These are phyloP conservation scores for Scaeva pyrastri DNA, from an alignment of 2,888 invertebrate genomes.

Conservation along the genomic window DNA sequence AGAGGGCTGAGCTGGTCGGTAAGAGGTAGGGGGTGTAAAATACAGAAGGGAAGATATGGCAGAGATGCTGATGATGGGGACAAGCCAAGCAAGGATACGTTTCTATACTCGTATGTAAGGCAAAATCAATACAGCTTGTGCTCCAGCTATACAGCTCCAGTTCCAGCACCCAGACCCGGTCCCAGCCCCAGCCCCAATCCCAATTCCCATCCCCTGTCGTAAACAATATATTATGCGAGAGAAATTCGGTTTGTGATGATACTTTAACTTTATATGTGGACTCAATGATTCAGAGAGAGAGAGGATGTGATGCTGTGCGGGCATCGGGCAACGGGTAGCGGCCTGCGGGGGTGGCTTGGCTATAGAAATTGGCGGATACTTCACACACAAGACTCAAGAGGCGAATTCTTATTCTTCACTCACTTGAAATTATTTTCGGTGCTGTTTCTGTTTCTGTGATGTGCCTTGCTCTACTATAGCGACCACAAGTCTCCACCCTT, in stretches of 20 bases:
- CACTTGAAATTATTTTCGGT: conserved; percentile 60
- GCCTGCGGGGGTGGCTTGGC: neutral
- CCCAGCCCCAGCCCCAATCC: too few relatives aligned
- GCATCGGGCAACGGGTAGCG: neutral
- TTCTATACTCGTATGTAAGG: conserved; percentile 32
- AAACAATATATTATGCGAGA: conserved; percentile 66
- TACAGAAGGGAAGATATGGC: conserved; percentile 11
- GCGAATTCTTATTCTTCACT: conserved; percentile 69
- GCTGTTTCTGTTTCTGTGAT: conserved; percentile 6
- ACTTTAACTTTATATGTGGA: conserved; percentile 75
- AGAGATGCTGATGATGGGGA: conserved; percentile 16
- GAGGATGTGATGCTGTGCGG: neutral
- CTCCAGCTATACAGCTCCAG: too few relatives aligned
- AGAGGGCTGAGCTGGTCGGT: too few relatives aligned
- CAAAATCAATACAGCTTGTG: conserved; percentile 74
- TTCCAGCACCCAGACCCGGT: too few relatives aligned
- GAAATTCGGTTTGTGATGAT: conserved; percentile 75
- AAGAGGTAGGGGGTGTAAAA: neutral
- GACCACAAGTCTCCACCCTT: conserved; percentile 77
- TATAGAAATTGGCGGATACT: conserved; percentile 49
- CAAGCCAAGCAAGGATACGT: conserved; percentile 19
- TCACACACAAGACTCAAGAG: conserved; percentile 70
- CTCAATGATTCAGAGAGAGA: conserved; percentile 62
- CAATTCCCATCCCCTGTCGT: neutral
- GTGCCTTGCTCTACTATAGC: conserved; percentile 40